Evolutionary conservation across 2,888 invertebrate species (phyloP), one percentile per base, ranked within the genome.

Genomic region (Acleris holmiana): DNA sequence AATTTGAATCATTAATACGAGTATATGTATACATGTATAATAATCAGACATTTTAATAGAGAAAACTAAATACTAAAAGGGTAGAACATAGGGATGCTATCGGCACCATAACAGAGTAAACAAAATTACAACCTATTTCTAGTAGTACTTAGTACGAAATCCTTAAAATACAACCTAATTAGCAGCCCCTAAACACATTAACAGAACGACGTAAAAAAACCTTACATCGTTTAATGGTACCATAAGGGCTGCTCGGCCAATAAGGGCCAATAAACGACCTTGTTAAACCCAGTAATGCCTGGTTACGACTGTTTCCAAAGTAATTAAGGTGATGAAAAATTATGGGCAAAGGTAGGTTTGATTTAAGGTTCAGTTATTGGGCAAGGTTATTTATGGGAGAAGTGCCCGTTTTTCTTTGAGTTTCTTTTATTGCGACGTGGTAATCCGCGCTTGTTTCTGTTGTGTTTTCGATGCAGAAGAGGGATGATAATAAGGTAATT

Each of bases 291-390:
- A 29, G 59, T 70, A 67, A 71, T 67, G 62, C 66, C 29, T 63
- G 44, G 54, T 61, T 61, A 70, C 67, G 59, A 68, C 60, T 68
- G 60, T 67, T 68, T 57, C 57, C 59, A 57, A 72, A 72, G 70
- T 74, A 69, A 65, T 68, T 74, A 74, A 73, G 69, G 71, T 68
- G 69, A 75, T 74, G 72, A 68, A 72, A 72, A 76, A 74, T 74
- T 67, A 75, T 76, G 67, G 55, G 66, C 61, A 29, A 48, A 50
- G 44, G 55, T 55, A 19, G 21, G 55, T 49, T 61, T 61, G 61
- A 61, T 55, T 61, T 61, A 55, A 49, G 55, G 55, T 23, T 0
- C 40, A 3, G 51, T 18, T 61, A 61, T 49, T 61, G 55, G 54
- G 6, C 15, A 7, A 19, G 61, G 46, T 47, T 61, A 25, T 60